A percentile compares a stretch with the other conserved stretches of the same genome.
Evolutionary conservation across 1,140 invertebrate genomes (phyloP).

Genomic region (Metopolophium dirhodum): DNA sequence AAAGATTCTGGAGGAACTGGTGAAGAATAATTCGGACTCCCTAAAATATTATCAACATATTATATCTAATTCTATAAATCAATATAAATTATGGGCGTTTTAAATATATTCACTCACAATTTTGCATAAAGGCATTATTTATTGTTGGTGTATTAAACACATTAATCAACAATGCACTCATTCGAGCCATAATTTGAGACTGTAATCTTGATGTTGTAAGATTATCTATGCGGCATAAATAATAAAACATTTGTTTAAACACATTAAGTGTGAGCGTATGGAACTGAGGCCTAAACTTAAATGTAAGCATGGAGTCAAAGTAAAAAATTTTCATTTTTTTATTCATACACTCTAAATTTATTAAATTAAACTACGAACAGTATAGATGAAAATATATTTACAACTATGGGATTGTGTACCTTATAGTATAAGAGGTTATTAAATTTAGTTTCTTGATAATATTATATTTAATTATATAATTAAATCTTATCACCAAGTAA

Average conservation of each 20-base stretch:
- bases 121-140: background rate
- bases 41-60: constrained; percentile 21
- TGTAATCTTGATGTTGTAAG: background rate
- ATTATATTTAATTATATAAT: too few species aligned
- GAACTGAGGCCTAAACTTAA: background rate
- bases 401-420: too few species aligned
- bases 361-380: too few species aligned
- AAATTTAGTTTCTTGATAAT: too few species aligned
- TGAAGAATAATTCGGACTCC: background rate
- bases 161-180: constrained; percentile 16
- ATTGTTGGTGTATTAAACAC: constrained; percentile 32
- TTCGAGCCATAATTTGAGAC: background rate
- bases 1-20: background rate
- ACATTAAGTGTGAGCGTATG: background rate
- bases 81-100: background rate
- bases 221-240: background rate
- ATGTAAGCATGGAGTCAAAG: background rate
- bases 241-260: background rate
- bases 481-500: too few species aligned
- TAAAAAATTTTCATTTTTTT: background rate
- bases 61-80: background rate
- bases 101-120: constrained; percentile 1
- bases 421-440: too few species aligned
- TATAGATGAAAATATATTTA: too few species aligned
- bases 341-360: background rate